Conservation (phyloP, 2,888 invertebrate species). For the Phlogophora meticulosa region DNA sequence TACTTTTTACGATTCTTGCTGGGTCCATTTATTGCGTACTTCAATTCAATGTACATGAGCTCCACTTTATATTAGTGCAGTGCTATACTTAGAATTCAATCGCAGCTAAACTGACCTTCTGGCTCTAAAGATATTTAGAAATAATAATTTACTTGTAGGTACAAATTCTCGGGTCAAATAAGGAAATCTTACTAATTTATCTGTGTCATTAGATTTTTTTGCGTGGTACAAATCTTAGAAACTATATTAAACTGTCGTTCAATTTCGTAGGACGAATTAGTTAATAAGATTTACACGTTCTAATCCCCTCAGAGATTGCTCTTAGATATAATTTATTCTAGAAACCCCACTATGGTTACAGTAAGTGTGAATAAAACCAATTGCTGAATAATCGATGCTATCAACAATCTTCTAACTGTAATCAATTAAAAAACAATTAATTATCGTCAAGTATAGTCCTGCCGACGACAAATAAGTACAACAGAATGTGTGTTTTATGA, state of each 20-base stretch:
- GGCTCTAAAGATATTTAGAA: conserved; percentile 25
- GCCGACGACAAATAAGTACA: conserved; percentile 47
- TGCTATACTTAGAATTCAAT: conserved; percentile 25
- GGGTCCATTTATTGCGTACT: conserved; percentile 12
- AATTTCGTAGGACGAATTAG: conserved; percentile 4
- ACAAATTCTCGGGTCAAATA: conserved; percentile 35
- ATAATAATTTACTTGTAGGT: conserved; percentile 36
- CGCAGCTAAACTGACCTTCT: conserved; percentile 23
- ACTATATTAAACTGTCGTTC: conserved; percentile 14
- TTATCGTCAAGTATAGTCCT: conserved; percentile 24
- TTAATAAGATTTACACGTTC: conserved; percentile 7
- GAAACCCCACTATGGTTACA: neutral
- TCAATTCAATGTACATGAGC: conserved; percentile 35
- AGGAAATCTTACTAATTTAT: conserved; percentile 42
- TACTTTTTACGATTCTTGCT: conserved; percentile 27
- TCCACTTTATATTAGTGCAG: conserved; percentile 27
- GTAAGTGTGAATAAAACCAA: conserved; percentile 36
- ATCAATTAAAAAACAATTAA: conserved; percentile 55
- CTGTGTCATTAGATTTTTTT: conserved; percentile 19
- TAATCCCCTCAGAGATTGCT: neutral
- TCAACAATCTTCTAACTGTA: conserved; percentile 22
- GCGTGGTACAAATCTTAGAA: conserved; percentile 29
- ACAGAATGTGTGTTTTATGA: conserved; percentile 29
- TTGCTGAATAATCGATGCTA: conserved; percentile 20
- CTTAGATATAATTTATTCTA: neutral